Evolutionary conservation across 2,113 vertebrate species (phyloP).

Genomic region (Notarius lentiginosus): DNA sequence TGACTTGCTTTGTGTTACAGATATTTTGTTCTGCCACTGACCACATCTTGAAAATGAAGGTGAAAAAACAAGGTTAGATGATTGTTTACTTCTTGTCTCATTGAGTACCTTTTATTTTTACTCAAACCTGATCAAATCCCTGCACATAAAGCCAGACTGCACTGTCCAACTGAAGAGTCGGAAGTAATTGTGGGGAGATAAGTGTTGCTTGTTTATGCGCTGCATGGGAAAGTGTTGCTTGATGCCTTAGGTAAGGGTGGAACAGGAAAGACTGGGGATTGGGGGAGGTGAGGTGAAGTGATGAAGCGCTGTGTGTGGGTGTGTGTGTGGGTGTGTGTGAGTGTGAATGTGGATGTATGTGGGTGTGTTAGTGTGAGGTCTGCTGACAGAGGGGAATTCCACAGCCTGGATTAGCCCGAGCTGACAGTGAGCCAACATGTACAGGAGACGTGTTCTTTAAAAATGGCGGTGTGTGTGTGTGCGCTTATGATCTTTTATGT

Average conservation of each 20-base stretch:
- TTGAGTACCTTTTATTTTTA: not conserved
- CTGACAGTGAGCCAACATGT: slow-evolving; percentile 11
- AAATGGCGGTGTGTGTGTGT: slow-evolving; percentile 5
- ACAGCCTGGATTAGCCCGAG: slow-evolving; percentile 37
- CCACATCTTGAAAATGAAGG: not conserved
- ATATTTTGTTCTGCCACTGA: not conserved
- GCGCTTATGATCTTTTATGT: not conserved
- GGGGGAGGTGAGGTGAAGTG: slow-evolving; percentile 11
- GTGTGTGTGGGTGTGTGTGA: slow-evolving; percentile 26
- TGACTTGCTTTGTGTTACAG: not conserved
- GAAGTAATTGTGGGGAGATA: slow-evolving; percentile 35
- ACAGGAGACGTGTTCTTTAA: slow-evolving; percentile 20
- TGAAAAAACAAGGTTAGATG: not conserved
- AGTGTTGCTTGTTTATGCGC: slow-evolving; percentile 27
- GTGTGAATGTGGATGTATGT: slow-evolving; percentile 29
- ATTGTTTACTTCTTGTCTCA: not conserved
- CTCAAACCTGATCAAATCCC: not conserved
- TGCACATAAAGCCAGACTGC: slow-evolving; percentile 15
- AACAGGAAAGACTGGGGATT: slow-evolving; percentile 31
- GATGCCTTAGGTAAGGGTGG: slow-evolving; percentile 36
- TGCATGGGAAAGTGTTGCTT: slow-evolving; percentile 44
- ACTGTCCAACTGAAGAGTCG: slow-evolving; percentile 1
- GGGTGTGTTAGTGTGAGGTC: slow-evolving; percentile 50
- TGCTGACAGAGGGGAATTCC: slow-evolving; percentile 55
- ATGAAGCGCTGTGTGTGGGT: slow-evolving; percentile 17